Percentiles rank a stretch among this genome's conserved stretches.
Conservation (phyloP, 2,888 invertebrate species). For the Marronus borbonicus region DNA sequence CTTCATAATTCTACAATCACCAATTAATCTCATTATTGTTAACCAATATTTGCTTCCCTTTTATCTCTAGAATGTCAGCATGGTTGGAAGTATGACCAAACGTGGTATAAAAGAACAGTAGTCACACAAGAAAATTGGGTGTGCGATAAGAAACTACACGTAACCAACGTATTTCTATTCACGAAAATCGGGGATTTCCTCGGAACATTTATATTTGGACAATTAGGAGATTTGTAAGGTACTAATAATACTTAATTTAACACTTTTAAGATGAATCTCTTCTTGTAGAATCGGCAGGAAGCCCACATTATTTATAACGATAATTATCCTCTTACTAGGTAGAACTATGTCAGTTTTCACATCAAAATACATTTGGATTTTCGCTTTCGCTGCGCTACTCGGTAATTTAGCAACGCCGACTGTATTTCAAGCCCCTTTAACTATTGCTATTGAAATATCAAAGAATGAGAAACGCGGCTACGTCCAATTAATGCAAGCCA, state of each 20-base stretch:
- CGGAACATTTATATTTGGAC: slow-evolving; percentile 74
- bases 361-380: slow-evolving; percentile 68
- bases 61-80: slow-evolving; percentile 69
- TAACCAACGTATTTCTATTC: slow-evolving; percentile 73
- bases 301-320: slow-evolving; percentile 71
- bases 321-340: slow-evolving; percentile 69
- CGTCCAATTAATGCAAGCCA: slow-evolving; percentile 71
- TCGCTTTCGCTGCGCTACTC: slow-evolving; percentile 68
- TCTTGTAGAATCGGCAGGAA: slow-evolving; percentile 71
- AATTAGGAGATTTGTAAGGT: slow-evolving; percentile 74
- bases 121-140: slow-evolving; percentile 74
- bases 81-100: slow-evolving; percentile 74
- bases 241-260: not conserved
- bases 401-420: slow-evolving; percentile 71
- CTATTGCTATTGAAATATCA: slow-evolving; percentile 74
- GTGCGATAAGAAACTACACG: slow-evolving; percentile 72
- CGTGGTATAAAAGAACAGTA: slow-evolving; percentile 72
- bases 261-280: not conserved
- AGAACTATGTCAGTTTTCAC: slow-evolving; percentile 68
- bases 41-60: no score
- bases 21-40: no score
- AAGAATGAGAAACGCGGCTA: slow-evolving; percentile 71
- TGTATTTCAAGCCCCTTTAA: slow-evolving; percentile 71
- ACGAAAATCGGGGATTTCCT: slow-evolving; percentile 73
- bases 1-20: no score